phyloP scores from a whole-genome alignment of 2,888 invertebrate species.

The Pyrrhia umbra region DNA sequence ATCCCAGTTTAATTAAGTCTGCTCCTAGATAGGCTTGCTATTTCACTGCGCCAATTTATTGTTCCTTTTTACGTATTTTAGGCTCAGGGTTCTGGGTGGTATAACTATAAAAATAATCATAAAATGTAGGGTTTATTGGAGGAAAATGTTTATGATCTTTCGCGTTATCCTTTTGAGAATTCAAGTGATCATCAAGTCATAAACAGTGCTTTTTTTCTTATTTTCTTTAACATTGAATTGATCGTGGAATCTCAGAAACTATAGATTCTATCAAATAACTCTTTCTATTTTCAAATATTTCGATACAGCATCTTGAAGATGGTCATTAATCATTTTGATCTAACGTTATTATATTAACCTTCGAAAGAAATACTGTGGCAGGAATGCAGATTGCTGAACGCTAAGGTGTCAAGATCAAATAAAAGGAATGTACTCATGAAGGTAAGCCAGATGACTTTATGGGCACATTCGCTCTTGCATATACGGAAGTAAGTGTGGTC shows the following conservation, averaged over 20 bases:
- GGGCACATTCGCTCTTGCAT: background rate
- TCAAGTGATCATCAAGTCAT: slow-evolving; percentile 17
- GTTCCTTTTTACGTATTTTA: background rate
- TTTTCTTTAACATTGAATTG: slow-evolving; percentile 17
- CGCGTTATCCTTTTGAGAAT: slow-evolving; percentile 4
- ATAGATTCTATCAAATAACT: slow-evolving; percentile 13
- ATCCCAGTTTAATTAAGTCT: slow-evolving; percentile 35
- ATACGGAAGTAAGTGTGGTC: slow-evolving; percentile 31
- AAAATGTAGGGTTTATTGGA: background rate
- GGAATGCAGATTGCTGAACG: slow-evolving; percentile 35
- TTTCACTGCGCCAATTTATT: background rate
- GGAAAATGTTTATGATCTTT: slow-evolving; percentile 5
- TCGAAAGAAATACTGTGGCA: slow-evolving; percentile 26
- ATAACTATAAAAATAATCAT: background rate
- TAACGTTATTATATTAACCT: slow-evolving; percentile 14
- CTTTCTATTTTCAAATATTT: slow-evolving; percentile 20
- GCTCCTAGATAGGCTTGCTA: slow-evolving; percentile 9
- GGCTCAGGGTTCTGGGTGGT: background rate
- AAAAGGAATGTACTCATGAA: slow-evolving; percentile 37
- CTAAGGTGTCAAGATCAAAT: slow-evolving; percentile 47
- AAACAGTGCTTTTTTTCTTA: slow-evolving; percentile 39
- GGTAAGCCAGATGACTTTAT: slow-evolving; percentile 30
- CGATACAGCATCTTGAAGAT: slow-evolving; percentile 3
- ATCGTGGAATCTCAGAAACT: slow-evolving; percentile 25
- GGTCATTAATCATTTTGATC: slow-evolving; percentile 5